These are phyloP conservation scores for Heliconius eleuchia DNA, from an alignment of 1,140 invertebrate species.

Conservation along the genomic window DNA sequence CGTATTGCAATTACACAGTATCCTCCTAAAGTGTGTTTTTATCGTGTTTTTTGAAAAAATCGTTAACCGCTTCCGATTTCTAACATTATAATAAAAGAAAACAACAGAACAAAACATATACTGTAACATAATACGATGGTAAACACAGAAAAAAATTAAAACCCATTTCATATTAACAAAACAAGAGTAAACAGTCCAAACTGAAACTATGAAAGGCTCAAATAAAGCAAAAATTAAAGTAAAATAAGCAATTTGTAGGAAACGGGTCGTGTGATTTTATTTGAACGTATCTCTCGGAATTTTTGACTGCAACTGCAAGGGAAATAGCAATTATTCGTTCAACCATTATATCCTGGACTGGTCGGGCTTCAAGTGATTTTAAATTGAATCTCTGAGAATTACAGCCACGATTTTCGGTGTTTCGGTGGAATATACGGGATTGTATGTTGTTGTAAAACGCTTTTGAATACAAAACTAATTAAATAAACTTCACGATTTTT, in stretches of 20 bases:
- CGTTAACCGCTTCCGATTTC: too few relatives aligned
- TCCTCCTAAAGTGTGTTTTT: too few relatives aligned
- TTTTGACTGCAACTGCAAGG: conserved; percentile 60
- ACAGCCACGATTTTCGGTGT: conserved; percentile 59
- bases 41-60: too few relatives aligned
- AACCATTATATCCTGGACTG: conserved; percentile 51
- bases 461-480: too few relatives aligned
- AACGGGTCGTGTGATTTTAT: conserved; percentile 30
- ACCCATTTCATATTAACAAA: neutral
- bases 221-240: conserved; percentile 7
- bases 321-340: conserved; percentile 59
- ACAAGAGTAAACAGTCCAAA: neutral
- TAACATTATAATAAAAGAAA: too few relatives aligned
- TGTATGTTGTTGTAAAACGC: neutral
- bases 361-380: conserved; percentile 58
- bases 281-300: conserved; percentile 45
- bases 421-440: conserved; percentile 39
- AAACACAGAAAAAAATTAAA: too few relatives aligned
- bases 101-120: too few relatives aligned
- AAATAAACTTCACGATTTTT: too few relatives aligned
- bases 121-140: too few relatives aligned
- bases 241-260: conserved; percentile 31
- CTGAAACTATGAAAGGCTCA: neutral
- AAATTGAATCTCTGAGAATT: conserved; percentile 70
- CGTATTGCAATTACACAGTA: too few relatives aligned